phyloP scores from a whole-genome alignment of 1,140 invertebrate genomes.

The Leptonema lineaticorne region DNA sequence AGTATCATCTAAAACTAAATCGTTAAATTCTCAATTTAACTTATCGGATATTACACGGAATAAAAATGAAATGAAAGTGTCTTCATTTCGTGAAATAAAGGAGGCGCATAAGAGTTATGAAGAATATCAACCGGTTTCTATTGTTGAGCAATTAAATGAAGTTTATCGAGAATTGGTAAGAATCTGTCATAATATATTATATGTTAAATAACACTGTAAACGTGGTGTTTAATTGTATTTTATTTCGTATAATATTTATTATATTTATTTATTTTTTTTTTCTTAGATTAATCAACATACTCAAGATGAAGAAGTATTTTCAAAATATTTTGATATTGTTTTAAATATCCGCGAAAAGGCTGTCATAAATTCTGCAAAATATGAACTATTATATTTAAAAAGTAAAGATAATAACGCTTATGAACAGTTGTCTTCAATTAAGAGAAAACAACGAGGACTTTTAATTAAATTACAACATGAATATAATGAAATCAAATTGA shows the following conservation, averaged over 20 bases:
- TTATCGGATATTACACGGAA: background rate
- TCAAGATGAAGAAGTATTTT: constrained; percentile 35
- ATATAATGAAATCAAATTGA: constrained; percentile 38
- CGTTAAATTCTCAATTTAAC: background rate
- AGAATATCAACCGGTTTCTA: background rate
- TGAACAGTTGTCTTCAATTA: constrained; percentile 31
- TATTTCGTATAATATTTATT: constrained; percentile 8
- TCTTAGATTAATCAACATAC: constrained; percentile 35
- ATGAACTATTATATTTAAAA: constrained; percentile 32
- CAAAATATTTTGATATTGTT: constrained; percentile 30
- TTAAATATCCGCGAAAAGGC: constrained; percentile 35
- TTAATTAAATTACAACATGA: constrained; percentile 37
- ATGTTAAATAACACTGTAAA: background rate
- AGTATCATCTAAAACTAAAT: background rate
- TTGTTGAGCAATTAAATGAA: background rate
- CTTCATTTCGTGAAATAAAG: background rate
- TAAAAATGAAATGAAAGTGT: background rate
- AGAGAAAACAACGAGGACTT: constrained; percentile 36
- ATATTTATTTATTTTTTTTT: constrained; percentile 15
- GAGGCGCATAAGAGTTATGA: background rate
- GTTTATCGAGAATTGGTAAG: background rate
- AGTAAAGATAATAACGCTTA: constrained; percentile 30
- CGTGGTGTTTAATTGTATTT: background rate
- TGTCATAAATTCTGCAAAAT: constrained; percentile 31
- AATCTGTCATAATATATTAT: background rate